These are phyloP conservation scores for Coptodon rendalli DNA, from an alignment of 2,113 vertebrate species.

Conservation along the genomic window DNA sequence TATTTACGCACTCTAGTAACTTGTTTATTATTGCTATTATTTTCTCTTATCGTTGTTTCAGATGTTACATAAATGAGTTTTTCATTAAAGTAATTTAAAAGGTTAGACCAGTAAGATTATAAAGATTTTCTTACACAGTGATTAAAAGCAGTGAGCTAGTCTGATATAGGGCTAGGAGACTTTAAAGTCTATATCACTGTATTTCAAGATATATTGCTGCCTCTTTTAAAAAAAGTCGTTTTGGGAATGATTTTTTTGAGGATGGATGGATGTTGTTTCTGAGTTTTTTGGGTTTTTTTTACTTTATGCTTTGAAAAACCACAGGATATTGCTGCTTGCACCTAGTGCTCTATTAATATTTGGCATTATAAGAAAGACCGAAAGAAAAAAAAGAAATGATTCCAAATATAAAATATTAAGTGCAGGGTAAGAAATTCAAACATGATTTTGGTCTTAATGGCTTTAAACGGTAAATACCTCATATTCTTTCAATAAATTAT, in stretches of 20 bases:
- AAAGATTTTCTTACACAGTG: background rate
- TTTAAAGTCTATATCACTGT: background rate
- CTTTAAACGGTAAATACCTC: background rate
- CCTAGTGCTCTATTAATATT: background rate
- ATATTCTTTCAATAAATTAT: background rate
- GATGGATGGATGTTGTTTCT: background rate
- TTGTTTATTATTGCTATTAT: background rate
- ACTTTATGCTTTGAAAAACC: background rate
- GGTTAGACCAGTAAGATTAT: background rate
- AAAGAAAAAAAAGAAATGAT: background rate
- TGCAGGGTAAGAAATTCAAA: background rate
- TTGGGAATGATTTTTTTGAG: background rate
- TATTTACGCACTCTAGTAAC: background rate
- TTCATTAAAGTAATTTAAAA: background rate
- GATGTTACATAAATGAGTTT: background rate
- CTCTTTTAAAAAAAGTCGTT: background rate
- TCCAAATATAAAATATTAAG: background rate
- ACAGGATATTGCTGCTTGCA: background rate
- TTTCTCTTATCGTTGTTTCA: background rate
- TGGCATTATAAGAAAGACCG: background rate
- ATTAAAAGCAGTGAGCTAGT: background rate
- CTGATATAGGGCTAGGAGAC: background rate
- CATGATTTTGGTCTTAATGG: background rate
- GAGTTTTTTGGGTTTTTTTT: accelerated
- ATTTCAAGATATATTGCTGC: background rate